These are phyloP conservation scores for Priocnemis perturbator DNA, from an alignment of 2,888 invertebrate genomes.

Conservation along the genomic window DNA sequence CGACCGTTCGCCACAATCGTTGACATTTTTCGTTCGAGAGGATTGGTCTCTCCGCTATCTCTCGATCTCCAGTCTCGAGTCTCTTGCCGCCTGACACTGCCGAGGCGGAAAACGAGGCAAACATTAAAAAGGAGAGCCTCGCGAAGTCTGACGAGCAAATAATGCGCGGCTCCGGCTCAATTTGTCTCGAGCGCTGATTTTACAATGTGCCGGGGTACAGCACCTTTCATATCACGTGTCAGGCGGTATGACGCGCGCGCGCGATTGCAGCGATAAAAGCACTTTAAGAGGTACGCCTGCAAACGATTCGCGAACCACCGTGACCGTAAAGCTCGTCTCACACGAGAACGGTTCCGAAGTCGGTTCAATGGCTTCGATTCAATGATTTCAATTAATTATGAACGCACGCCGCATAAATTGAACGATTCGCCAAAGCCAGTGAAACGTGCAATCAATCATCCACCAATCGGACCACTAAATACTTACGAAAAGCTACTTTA, in stretches of 20 bases:
- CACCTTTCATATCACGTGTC: slow-evolving; percentile 16
- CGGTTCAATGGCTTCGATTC: neutral
- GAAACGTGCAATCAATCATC: too few relatives aligned
- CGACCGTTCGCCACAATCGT: too few relatives aligned
- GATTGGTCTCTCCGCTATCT: too few relatives aligned
- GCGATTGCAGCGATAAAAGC: slow-evolving; percentile 17
- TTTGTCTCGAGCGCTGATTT: slow-evolving; percentile 23
- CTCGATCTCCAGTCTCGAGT: too few relatives aligned
- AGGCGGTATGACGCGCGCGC: slow-evolving; percentile 6
- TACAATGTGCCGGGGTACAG: slow-evolving; percentile 7
- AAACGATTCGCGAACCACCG: slow-evolving; percentile 6
- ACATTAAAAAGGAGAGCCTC: slow-evolving; percentile 4
- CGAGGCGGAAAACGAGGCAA: too few relatives aligned
- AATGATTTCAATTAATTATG: too few relatives aligned
- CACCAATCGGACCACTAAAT: too few relatives aligned
- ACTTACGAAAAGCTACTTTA: too few relatives aligned
- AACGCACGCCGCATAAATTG: too few relatives aligned
- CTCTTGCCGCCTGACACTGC: too few relatives aligned
- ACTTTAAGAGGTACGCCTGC: slow-evolving; percentile 14
- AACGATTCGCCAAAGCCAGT: too few relatives aligned
- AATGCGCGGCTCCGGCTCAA: slow-evolving; percentile 7
- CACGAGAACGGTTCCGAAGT: neutral
- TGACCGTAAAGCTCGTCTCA: slow-evolving; percentile 12
- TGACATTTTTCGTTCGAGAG: too few relatives aligned
- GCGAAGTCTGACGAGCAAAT: neutral